A percentile compares a stretch with the other conserved stretches of the same genome.
These are phyloP conservation scores for Rhabdomys dilectus DNA, from an alignment of 2,113 vertebrate species.

Conservation along the genomic window DNA sequence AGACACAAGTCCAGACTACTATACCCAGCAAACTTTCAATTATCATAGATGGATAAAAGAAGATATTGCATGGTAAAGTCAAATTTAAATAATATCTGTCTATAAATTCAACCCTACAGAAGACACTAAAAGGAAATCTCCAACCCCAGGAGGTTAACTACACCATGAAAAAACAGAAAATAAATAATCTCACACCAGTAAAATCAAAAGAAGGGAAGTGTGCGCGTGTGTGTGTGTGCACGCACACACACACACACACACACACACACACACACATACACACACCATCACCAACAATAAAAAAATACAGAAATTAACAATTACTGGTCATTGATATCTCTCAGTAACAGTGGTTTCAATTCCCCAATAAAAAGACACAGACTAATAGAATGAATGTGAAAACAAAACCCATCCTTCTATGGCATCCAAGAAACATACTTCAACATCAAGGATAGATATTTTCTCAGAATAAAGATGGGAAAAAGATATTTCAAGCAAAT, in stretches of 20 bases:
- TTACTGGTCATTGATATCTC: neutral
- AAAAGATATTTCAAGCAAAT: neutral
- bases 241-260: neutral
- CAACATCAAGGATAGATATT: neutral
- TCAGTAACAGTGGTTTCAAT: neutral
- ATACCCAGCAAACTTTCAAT: neutral
- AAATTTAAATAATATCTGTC: neutral
- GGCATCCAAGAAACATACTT: neutral
- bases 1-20: neutral
- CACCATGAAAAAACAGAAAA: neutral
- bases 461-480: neutral
- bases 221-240: too few relatives aligned
- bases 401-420: neutral
- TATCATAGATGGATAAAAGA: neutral
- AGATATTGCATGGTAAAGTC: neutral
- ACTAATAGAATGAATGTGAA: neutral
- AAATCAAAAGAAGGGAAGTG: neutral
- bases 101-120: neutral
- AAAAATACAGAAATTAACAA: neutral
- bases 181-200: neutral
- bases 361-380: neutral
- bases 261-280: neutral
- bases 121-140: neutral
- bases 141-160: neutral
- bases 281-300: neutral